A percentile compares a stretch with the other conserved stretches of the same genome.
These are phyloP conservation scores for Daboia siamensis DNA, from an alignment of 2,113 vertebrate species.

Conservation along the genomic window DNA sequence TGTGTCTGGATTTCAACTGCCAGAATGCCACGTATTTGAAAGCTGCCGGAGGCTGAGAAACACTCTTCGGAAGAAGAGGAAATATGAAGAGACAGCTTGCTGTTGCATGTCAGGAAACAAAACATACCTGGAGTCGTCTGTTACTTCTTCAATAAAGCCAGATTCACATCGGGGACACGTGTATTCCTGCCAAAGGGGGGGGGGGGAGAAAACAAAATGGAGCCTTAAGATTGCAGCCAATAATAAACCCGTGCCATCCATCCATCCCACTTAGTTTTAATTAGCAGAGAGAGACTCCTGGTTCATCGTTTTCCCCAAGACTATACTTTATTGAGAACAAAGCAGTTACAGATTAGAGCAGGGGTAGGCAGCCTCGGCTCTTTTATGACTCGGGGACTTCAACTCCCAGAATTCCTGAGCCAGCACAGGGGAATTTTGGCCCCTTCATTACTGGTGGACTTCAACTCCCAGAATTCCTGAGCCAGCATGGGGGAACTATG, in stretches of 20 bases:
- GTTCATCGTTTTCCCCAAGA: not conserved
- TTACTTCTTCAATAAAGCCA: constrained; percentile 93
- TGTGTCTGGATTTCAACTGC: not conserved
- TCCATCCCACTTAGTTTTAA: not conserved
- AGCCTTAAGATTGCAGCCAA: not conserved
- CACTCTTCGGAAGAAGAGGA: not conserved
- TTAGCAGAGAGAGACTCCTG: not conserved
- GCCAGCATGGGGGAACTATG: no score
- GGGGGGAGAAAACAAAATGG: not conserved
- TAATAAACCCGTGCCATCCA: not conserved
- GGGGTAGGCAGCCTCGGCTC: no score
- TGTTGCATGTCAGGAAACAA: not conserved
- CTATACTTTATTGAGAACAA: not conserved
- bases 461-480: no score
- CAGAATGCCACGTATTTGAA: not conserved
- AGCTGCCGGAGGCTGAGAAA: not conserved
- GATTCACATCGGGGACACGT: constrained; percentile 92
- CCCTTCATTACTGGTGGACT: no score
- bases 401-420: no score
- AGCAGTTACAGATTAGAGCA: not conserved
- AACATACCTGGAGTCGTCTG: constrained; percentile 90
- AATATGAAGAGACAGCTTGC: not conserved
- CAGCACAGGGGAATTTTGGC: no score
- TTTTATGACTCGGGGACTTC: no score
- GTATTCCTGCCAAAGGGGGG: constrained; percentile 78